A percentile compares a stretch with the other conserved stretches of the same genome.
Conservation (phyloP, 2,113 vertebrate genomes). For the Gambusia holbrooki region DNA sequence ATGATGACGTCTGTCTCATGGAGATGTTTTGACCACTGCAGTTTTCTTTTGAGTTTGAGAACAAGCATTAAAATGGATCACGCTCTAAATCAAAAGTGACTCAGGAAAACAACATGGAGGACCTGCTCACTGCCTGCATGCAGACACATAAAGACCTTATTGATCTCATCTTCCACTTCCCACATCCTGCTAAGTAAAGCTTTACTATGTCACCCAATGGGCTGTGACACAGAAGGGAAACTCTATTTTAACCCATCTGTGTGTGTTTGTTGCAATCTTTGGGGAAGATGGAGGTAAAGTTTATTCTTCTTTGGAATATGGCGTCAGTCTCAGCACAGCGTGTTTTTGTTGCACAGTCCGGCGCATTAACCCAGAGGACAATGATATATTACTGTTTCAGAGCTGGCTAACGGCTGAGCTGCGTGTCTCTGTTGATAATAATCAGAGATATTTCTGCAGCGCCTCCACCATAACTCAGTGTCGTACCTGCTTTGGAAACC, state of each 20-base stretch:
- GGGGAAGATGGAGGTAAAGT: background rate
- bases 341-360: constrained; percentile 20
- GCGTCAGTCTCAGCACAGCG: constrained; percentile 12
- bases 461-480: constrained; percentile 59
- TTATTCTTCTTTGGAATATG: background rate
- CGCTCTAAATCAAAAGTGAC: constrained; percentile 58
- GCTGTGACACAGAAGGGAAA: constrained; percentile 1
- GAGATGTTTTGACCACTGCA: background rate
- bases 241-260: constrained; percentile 17
- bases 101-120: constrained; percentile 48
- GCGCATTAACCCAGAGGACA: constrained; percentile 10
- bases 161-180: constrained; percentile 32
- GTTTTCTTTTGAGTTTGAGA: constrained; percentile 18
- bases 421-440: constrained; percentile 44
- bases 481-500: constrained; percentile 40
- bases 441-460: constrained; percentile 59
- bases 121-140: constrained; percentile 49
- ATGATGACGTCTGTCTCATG: background rate
- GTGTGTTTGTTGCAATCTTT: constrained; percentile 28
- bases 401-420: constrained; percentile 32
- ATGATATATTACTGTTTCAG: constrained; percentile 36
- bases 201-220: constrained; percentile 28
- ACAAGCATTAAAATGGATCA: constrained; percentile 51
- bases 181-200: constrained; percentile 9
- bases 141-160: constrained; percentile 48